Percentiles rank a stretch among this genome's conserved stretches.
phyloP scores from a whole-genome alignment of 2,797 vertebrate species.

The Chelidonichthys spinosus region DNA sequence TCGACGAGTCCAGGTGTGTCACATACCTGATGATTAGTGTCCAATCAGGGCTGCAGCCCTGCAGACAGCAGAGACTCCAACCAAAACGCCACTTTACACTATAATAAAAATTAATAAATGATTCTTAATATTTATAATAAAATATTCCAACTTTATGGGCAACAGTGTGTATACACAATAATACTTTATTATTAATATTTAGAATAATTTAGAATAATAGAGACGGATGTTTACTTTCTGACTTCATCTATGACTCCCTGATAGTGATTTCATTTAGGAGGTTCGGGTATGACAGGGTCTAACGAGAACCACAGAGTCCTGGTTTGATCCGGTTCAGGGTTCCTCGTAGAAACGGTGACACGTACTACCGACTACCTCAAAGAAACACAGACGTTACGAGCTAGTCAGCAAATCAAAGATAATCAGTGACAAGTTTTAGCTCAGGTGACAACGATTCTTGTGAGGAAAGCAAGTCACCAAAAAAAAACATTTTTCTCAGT shows the following conservation, averaged over 20 bases:
- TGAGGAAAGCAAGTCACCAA: conserved; percentile 5
- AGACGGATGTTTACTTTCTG: conserved; percentile 81
- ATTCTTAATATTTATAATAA: too few species aligned
- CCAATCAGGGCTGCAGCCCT: too few species aligned
- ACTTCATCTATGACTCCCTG: conserved; percentile 70
- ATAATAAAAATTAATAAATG: too few species aligned
- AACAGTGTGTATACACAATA: too few species aligned
- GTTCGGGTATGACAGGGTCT: conserved; percentile 33
- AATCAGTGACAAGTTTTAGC: conserved; percentile 6
- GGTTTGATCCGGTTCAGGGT: neutral
- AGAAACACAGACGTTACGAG: neutral
- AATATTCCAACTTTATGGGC: too few species aligned
- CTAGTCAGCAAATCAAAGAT: neutral
- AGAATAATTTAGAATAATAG: too few species aligned
- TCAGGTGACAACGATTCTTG: neutral
- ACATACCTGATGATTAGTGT: too few species aligned
- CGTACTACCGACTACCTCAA: neutral
- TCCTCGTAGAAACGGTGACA: neutral
- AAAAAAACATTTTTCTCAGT: neutral
- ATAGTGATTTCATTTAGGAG: conserved; percentile 65
- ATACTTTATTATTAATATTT: too few species aligned
- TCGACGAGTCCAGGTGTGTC: too few species aligned
- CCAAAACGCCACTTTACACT: too few species aligned
- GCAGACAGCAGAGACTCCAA: too few species aligned
- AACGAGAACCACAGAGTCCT: conserved; percentile 11